These are phyloP conservation scores for Carterocephalus palaemon DNA, from an alignment of 2,888 invertebrate species.

Conservation along the genomic window DNA sequence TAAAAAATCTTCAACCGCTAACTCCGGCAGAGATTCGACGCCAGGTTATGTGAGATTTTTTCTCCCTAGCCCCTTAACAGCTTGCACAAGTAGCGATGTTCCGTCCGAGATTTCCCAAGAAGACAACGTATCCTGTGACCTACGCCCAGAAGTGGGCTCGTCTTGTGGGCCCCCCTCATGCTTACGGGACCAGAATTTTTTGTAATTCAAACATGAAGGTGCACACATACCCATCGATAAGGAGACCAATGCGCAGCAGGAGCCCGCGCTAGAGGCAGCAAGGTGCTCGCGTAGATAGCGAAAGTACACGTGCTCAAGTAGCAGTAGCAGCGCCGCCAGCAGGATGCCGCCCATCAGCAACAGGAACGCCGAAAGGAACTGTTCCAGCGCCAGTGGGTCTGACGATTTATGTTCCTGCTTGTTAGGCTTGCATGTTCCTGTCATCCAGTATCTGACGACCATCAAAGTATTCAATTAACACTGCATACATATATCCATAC, in stretches of 20 bases:
- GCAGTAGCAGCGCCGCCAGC: slow-evolving; percentile 90
- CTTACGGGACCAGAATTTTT: too few relatives aligned
- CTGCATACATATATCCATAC: too few relatives aligned
- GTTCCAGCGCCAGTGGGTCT: slow-evolving; percentile 93
- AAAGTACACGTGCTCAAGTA: slow-evolving; percentile 96
- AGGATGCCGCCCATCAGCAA: slow-evolving; percentile 96
- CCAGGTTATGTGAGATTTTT: too few relatives aligned
- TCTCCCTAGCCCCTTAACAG: too few relatives aligned
- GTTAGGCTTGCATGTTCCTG: slow-evolving; percentile 95
- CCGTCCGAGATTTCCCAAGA: too few relatives aligned
- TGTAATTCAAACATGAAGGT: neutral
- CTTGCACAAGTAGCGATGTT: too few relatives aligned
- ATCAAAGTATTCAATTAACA: too few relatives aligned
- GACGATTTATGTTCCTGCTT: slow-evolving; percentile 94
- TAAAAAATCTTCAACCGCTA: too few relatives aligned
- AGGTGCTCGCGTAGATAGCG: slow-evolving; percentile 93
- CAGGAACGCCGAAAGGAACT: slow-evolving; percentile 98
- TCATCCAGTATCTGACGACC: slow-evolving; percentile 92
- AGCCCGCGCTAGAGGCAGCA: slow-evolving; percentile 92
- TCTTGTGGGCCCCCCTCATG: too few relatives aligned
- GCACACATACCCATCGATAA: slow-evolving; percentile 85
- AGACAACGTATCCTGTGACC: too few relatives aligned
- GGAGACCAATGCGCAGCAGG: slow-evolving; percentile 96
- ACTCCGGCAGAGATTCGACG: too few relatives aligned
- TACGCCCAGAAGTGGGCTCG: too few relatives aligned